Evolutionary conservation across 2,888 invertebrate species (phyloP), one percentile per base, ranked within the genome.

Genomic region (Rapana venosa): DNA sequence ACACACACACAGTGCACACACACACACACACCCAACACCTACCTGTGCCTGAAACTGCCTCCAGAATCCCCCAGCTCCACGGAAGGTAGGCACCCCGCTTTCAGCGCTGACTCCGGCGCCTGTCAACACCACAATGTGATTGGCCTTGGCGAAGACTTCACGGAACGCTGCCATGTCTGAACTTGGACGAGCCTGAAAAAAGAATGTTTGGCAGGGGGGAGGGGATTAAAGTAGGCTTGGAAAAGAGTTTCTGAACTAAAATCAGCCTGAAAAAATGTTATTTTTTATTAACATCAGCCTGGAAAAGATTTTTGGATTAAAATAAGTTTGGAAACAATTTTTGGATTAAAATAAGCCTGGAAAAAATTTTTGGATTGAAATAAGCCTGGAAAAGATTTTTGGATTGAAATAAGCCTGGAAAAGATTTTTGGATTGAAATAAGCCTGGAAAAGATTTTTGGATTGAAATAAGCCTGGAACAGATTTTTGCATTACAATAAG

Each of bases 11-110:
- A 47, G n/a, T 47, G 8, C 47, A 47, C 47, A 47, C 47, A 47
- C 47, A 47, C 47, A 47, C 47, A 47, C 47, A 47, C 47, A 47
- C 47, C 74, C 17, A 8, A 74, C 13, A 74, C 22, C 22, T 61
- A 91, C 91, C 91, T 91, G 91, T 36, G 91, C 91, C 74, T 90
- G 84, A 96, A 98, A 98, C 93, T 97, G 97, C 93, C 98, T 97
- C 98, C 98, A 98, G 91, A 97, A 97, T 0, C 98, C 98, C 30
- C 98, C 98, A 32, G 97, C 97, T 26, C 98, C 98, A 92, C 98
- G 96, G 96, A 98, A 98, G 11, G 98, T 98, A 17, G 98, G 98
- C 92, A 98, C 97, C 87, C 98, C 98, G 92, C 98, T 98, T 96
- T 98, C 98, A 0, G 98, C 98, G 93, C 98, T 98, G 77, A 98